Conservation (phyloP, 92 coral and sea anemone genomes). For the Virgularia gustaviana region DNA sequence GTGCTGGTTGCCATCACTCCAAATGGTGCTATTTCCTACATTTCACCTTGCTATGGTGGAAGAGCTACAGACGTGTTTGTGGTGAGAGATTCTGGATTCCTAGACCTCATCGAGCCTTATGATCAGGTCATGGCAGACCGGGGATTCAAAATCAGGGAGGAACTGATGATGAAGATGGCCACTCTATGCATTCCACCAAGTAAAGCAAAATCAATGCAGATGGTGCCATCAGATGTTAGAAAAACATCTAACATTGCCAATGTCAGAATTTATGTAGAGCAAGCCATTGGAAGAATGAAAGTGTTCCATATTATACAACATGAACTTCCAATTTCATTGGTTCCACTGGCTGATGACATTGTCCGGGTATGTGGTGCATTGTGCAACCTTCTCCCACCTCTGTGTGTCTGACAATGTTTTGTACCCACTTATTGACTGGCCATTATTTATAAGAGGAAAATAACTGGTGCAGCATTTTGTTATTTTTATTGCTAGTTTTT, state of each 20-base stretch:
- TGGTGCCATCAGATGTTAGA: constrained; percentile 60
- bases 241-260: constrained; percentile 70
- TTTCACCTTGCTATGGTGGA: constrained; percentile 63
- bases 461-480: too few species aligned
- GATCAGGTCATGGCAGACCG: constrained; percentile 69
- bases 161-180: constrained; percentile 57
- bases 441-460: too few species aligned
- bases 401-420: constrained; percentile 45
- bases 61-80: constrained; percentile 60
- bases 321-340: constrained; percentile 56
- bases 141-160: constrained; percentile 68
- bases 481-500: too few species aligned
- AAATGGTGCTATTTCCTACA: constrained; percentile 56
- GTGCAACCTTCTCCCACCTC: constrained; percentile 55
- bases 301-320: constrained; percentile 48
- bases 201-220: constrained; percentile 55
- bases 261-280: constrained; percentile 65
- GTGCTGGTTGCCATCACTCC: constrained; percentile 64
- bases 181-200: constrained; percentile 62
- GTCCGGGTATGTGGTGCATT: constrained; percentile 57
- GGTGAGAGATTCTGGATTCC: constrained; percentile 56
- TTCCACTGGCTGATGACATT: constrained; percentile 61
- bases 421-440: too few species aligned
- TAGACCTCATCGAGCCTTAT: constrained; percentile 56
- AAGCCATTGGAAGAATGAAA: constrained; percentile 59